Evolutionary conservation across 2,888 invertebrate species (phyloP), one percentile per base, ranked within the genome.

Genomic region (Scaptomyza reducta): DNA sequence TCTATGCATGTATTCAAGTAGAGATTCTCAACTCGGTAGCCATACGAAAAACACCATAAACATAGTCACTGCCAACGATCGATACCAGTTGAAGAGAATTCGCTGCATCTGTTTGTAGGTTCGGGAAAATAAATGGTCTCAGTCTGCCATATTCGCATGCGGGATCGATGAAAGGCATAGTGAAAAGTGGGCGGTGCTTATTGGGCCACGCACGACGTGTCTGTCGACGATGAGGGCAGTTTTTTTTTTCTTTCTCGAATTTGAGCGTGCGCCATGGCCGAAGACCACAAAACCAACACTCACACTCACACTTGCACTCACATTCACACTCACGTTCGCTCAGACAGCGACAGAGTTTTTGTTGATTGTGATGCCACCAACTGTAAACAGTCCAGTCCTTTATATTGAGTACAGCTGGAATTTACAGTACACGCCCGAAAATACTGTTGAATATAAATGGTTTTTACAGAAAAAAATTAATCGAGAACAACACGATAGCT

Each of bases 111-210:
- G 67, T 51, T 46, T 60, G 16, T 40, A 38, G 44, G 41, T 56
- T 63, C 51, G 47, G 49, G 68, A 68, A 82, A 70, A 82, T 84
- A 87, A 87, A 84, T 86, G 75, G 65, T 60, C 35, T 45, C 16
- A 47, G 41, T 50, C 58, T 54, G 60, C 70, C 70, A 62, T 65
- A 65, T 61, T 70, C 67, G 56, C 60, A 67, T 59, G 38, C 59
- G 86, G 83, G 86, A 84, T 82, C 87, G 77, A 81, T 82, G 80
- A 84, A 81, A 75, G 76, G 68, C 66, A 62, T 65, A 76, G 46
- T 80, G 74, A 81, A 82, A 86, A 81, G 74, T 82, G 74, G 89
- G 88, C 84, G 88, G 86, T 74, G 73, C 75, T 74, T 77, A 58
- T 50, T 56, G 66, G 66, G 70, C 70, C 60, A 80, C 73, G 73